Conservation (phyloP, 2,113 vertebrate genomes). For the Capricornis sumatraensis region DNA sequence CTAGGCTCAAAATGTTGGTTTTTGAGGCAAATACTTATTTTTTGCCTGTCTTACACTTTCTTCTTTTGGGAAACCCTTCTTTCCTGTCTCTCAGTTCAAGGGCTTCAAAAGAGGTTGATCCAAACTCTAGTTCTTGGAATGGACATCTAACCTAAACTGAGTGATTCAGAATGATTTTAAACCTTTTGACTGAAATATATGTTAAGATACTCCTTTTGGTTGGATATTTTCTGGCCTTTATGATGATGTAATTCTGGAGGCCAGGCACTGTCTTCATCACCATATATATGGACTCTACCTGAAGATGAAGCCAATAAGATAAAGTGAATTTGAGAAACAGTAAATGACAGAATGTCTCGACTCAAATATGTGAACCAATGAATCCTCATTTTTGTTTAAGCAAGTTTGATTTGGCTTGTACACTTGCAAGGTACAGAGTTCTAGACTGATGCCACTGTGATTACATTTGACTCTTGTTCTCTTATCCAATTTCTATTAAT, state of each 20-base stretch:
- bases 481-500: constrained; percentile 15
- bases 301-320: not conserved
- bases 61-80: not conserved
- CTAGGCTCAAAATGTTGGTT: not conserved
- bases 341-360: not conserved
- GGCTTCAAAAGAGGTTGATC: not conserved
- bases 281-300: not conserved
- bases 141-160: not conserved
- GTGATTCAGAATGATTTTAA: not conserved
- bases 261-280: not conserved
- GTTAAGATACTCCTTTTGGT: not conserved
- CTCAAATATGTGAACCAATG: constrained; percentile 22
- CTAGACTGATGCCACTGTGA: not conserved
- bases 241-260: not conserved
- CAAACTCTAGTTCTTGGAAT: not conserved
- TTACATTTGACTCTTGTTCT: constrained; percentile 27
- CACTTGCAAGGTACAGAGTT: not conserved
- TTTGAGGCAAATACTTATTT: not conserved
- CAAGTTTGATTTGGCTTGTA: not conserved
- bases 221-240: not conserved
- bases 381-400: constrained; percentile 30
- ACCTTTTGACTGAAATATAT: not conserved
- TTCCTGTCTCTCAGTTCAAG: not conserved
- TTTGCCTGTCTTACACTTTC: not conserved
- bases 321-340: constrained; percentile 16